Evolutionary conservation across 1,140 invertebrate genomes (phyloP).

Genomic region (Augochlora pura): DNA sequence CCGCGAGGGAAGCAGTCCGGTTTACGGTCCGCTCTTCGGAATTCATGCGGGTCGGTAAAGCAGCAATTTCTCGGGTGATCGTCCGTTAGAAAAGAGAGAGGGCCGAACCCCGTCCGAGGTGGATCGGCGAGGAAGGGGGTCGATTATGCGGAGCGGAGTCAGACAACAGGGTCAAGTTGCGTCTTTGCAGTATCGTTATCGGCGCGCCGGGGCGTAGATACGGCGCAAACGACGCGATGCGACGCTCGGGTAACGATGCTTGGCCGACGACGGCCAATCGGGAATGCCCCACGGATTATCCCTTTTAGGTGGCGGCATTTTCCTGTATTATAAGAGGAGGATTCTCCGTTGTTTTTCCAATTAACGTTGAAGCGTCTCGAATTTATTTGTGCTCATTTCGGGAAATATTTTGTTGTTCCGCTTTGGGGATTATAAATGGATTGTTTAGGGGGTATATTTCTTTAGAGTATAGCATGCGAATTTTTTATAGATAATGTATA

Average conservation of each 20-base stretch:
- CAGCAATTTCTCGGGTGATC: conserved; percentile 30
- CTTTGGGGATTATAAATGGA: too few relatives aligned
- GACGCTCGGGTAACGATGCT: background rate
- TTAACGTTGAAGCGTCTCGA: too few relatives aligned
- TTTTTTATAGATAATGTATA: too few relatives aligned
- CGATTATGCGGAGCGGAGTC: conserved; percentile 40
- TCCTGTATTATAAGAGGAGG: too few relatives aligned
- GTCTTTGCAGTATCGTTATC: conserved; percentile 37
- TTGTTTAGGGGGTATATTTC: too few relatives aligned
- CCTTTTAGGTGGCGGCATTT: too few relatives aligned
- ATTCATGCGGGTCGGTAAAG: conserved; percentile 13
- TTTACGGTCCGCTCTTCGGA: conserved; percentile 11
- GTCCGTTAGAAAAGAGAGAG: conserved; percentile 18
- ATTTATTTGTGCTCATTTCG: too few relatives aligned
- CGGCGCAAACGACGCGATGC: conserved; percentile 30
- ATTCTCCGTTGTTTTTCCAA: too few relatives aligned
- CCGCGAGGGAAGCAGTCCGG: background rate
- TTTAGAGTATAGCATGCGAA: too few relatives aligned
- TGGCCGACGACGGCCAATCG: background rate
- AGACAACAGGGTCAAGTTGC: conserved; percentile 55
- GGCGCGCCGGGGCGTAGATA: conserved; percentile 15
- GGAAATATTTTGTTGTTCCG: too few relatives aligned
- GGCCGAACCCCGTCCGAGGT: conserved; percentile 40
- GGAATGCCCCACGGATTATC: background rate
- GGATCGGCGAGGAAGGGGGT: conserved; percentile 29